These are phyloP conservation scores for Deilephila elpenor DNA, from an alignment of 2,888 invertebrate genomes.

Conservation along the genomic window DNA sequence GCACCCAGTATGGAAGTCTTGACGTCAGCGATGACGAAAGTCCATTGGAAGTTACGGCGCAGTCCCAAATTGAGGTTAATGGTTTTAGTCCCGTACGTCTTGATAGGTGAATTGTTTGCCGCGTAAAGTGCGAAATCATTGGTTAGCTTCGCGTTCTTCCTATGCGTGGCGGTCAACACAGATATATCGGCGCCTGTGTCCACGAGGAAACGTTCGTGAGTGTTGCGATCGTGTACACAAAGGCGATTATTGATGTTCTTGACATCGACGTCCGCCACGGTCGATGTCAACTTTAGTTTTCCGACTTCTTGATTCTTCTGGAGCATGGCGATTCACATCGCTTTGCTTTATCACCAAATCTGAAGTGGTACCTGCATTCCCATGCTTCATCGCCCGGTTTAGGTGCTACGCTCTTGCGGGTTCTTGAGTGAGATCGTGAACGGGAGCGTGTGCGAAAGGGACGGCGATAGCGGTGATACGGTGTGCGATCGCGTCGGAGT, in stretches of 20 bases:
- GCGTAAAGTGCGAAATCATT: conserved; percentile 30
- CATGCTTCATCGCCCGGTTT: not conserved
- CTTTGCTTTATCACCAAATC: not conserved
- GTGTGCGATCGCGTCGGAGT: not conserved
- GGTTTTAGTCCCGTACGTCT: conserved; percentile 34
- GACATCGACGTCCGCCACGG: conserved; percentile 21
- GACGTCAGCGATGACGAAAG: conserved; percentile 42
- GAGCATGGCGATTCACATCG: not conserved
- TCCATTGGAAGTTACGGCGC: conserved; percentile 39
- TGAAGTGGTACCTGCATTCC: not conserved
- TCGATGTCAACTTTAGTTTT: not conserved
- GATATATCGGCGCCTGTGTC: no score
- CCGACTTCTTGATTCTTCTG: not conserved
- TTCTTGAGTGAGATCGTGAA: not conserved
- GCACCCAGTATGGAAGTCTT: conserved; percentile 34
- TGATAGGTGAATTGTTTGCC: conserved; percentile 38
- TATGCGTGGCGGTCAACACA: not conserved
- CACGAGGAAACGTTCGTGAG: conserved; percentile 31
- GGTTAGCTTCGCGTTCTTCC: not conserved
- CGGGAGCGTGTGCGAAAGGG: not conserved
- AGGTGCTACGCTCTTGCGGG: not conserved
- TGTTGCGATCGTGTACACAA: conserved; percentile 32
- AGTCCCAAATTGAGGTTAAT: conserved; percentile 37
- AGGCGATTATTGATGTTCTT: conserved; percentile 31
- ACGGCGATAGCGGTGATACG: not conserved